phyloP scores from a whole-genome alignment of 2,888 invertebrate species.

The Drosophila falleni region DNA sequence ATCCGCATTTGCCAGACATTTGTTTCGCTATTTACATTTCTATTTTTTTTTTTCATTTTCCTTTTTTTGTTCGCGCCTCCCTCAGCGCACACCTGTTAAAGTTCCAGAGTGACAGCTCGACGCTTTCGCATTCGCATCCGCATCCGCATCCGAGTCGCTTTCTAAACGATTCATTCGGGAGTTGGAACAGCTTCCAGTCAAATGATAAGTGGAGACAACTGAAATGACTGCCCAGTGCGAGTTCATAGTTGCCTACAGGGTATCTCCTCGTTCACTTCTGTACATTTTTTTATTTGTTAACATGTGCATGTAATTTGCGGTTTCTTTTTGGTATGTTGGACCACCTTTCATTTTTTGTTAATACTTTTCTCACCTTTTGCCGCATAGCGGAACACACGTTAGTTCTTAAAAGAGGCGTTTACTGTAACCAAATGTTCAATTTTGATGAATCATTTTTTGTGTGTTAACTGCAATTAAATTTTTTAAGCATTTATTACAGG shows the following conservation, averaged over 20 bases:
- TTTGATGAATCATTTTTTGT: conserved; percentile 20
- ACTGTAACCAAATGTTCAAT: conserved; percentile 53
- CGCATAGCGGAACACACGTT: conserved; percentile 10
- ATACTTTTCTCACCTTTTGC: conserved; percentile 76
- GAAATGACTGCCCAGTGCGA: neutral
- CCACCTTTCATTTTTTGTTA: conserved; percentile 33
- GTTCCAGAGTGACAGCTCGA: conserved; percentile 59
- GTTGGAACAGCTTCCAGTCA: conserved; percentile 23
- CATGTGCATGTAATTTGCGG: conserved; percentile 75
- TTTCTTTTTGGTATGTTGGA: conserved; percentile 35
- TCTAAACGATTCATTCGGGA: conserved; percentile 64
- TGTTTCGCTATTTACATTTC: conserved; percentile 31
- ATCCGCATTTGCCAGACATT: conserved; percentile 75
- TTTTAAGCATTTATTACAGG: conserved; percentile 45
- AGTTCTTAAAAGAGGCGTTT: conserved; percentile 19
- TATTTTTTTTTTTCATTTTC: conserved; percentile 1
- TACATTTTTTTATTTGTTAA: conserved; percentile 2
- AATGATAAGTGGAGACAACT: conserved; percentile 58
- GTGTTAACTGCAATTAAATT: conserved; percentile 48
- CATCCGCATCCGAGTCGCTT: conserved; percentile 39
- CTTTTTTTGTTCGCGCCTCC: conserved; percentile 39
- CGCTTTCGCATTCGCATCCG: conserved; percentile 29
- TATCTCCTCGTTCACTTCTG: neutral
- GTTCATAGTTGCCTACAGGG: neutral
- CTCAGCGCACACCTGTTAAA: conserved; percentile 67